Base-by-base conservation (phyloP, 2,797 vertebrate genomes). In the Syndactyla subalaris region DNA sequence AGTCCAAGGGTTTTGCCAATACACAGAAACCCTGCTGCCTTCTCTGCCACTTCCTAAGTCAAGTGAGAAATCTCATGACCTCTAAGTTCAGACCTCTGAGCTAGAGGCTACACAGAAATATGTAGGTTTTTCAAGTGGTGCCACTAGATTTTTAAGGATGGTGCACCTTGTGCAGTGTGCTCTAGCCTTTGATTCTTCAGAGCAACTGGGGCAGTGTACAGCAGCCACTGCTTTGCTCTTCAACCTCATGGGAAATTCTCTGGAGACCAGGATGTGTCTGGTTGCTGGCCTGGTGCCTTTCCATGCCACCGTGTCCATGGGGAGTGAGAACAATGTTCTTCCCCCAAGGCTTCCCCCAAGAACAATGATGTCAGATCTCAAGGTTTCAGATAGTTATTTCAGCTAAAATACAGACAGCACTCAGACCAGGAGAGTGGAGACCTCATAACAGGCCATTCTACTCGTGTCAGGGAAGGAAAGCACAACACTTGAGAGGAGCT, bases 271-370 rank as follows among this genome's bases (percentile, higher is more conserved):
- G 26, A 76, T 0, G 0, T 27, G 36, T 6, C 12, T 48, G 38
- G 15, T 75, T 24, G 38, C 36, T 34, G 61, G 10, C 52, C 23
- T 45, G 13, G n/a, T 67, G 59, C 11, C 21, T 71, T 67, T 74
- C 24, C 24, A 13, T n/a, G 23, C 22, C 26, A 14, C 9, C 17
- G 2, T 0, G 0, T 43, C 48, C 30, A 26, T 29, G 59, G 36
- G 10, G 14, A 68, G 49, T 3, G n/a, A 81, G 38, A 7, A 57
- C 34, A 54, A 14, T 4, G 3, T 18, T 26, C 21, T 46, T 46
- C 21, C 21, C 45, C 23, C 14, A 75, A 48, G 32, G 30, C 23
- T 76, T 1, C 9, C 9, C 1, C 6, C 0, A 8, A 51, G 45
- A 93, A 23, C 27, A 61, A 32, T 10, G 10, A 55, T 55, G 29